Evolutionary conservation across 2,888 invertebrate species (phyloP), one percentile per base, ranked within the genome.

Genomic region (Cantharis nigra): DNA sequence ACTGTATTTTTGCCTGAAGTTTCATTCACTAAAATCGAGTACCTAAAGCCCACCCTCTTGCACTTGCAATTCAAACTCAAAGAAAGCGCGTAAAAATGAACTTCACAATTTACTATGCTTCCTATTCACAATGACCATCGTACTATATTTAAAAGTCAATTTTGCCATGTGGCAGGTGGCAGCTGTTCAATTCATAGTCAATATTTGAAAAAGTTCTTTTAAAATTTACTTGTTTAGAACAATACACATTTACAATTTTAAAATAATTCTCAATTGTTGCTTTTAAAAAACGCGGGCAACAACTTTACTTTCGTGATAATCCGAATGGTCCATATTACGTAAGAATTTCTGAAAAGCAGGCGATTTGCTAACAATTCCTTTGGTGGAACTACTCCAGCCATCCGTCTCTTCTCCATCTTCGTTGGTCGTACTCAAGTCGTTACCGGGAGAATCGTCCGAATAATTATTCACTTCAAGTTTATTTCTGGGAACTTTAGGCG

Each of bases 321-420:
- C 77, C n/a, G 75, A 11, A 3, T 63, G 71, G 18, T 78, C 79
- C 78, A 79, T 71, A 10, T 76, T 79, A 70, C 82, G 85, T 63
- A 86, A 76, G 74, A 87, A 86, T 69, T 85, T 83, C 76, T 85
- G 84, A 79, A 87, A 87, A 7, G 85, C 87, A 3, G 82, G 75
- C 0, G 87, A 86, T 80, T 83, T 85, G 78, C 85, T 86, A n/a
- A 87, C 85, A 20, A 86, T 83, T 33, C 82, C 78, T 9, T 82
- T 75, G 71, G 74, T 79, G 13, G 80, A 70, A 10, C 81, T 80
- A 18, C 80, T 80, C 16, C 76, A 72, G 62, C 81, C 80, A 28
- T 81, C 81, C 7, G 69, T 63, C 1, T 75, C 69, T n/a, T 78
- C 78, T 5, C 74, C 77, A 10, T 74, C 69, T 69, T 69, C 62